Percentiles rank a stretch among this genome's conserved stretches.
These are phyloP conservation scores for Ecdyonurus torrentis DNA, from an alignment of 2,888 invertebrate genomes.

Conservation along the genomic window DNA sequence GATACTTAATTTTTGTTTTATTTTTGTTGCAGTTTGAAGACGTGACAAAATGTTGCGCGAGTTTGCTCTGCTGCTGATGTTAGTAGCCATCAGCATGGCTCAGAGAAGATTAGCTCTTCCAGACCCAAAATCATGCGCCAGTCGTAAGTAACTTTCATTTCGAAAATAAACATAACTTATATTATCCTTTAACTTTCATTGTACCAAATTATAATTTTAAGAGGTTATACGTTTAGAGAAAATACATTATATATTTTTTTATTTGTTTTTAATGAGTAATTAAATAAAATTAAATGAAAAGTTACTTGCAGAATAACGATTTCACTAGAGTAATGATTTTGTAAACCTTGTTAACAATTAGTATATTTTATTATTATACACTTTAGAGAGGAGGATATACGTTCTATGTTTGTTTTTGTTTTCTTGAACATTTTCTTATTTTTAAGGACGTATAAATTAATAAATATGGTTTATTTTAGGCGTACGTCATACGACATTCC, in stretches of 20 bases:
- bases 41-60: slow-evolving; percentile 7
- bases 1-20: no score
- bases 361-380: no score
- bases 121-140: slow-evolving; percentile 76
- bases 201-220: neutral
- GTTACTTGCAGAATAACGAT: neutral
- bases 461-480: slow-evolving; percentile 32
- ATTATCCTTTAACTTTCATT: no score
- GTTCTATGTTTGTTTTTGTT: neutral
- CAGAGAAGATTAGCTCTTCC: slow-evolving; percentile 74
- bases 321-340: no score
- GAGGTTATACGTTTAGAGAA: neutral
- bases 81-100: slow-evolving; percentile 39
- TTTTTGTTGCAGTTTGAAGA: no score
- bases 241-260: neutral
- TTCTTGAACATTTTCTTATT: neutral
- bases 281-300: neutral
- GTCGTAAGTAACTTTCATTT: slow-evolving; percentile 47
- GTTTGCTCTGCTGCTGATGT: slow-evolving; percentile 35
- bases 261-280: neutral
- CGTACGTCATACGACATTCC: slow-evolving; percentile 73
- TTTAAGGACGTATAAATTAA: neutral
- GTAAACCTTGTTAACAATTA: no score
- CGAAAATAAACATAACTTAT: slow-evolving; percentile 6
- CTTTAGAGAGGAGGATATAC: no score